A percentile compares a stretch with the other conserved stretches of the same genome.
phyloP scores from a whole-genome alignment of 1,140 invertebrate species.

The Tyrophagus putrescentiae region DNA sequence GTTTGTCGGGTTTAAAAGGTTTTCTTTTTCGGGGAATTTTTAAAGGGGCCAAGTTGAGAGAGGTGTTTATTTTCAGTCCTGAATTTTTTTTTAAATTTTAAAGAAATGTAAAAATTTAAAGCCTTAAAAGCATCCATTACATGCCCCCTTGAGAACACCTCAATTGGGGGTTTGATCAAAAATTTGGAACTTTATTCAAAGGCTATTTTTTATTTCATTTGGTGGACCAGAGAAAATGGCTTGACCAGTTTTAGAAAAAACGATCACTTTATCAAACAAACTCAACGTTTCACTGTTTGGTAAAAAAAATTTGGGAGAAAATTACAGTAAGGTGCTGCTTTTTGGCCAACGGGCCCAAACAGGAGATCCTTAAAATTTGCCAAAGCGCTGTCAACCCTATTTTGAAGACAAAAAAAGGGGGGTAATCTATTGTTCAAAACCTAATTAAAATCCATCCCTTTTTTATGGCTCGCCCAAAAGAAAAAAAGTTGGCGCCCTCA shows the following conservation, averaged over 20 bases:
- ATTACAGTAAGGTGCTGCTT: conserved; percentile 18
- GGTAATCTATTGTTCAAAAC: no score
- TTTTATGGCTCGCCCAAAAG: conserved; percentile 18
- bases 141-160: background rate
- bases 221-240: conserved; percentile 30
- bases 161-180: background rate
- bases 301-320: conserved; percentile 21
- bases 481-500: conserved; percentile 2
- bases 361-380: background rate
- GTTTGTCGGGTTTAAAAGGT: no score
- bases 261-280: conserved; percentile 21
- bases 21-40: no score
- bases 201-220: conserved; percentile 7
- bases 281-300: conserved; percentile 21
- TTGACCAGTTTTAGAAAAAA: conserved; percentile 24
- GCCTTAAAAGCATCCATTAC: background rate
- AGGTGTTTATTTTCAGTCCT: no score
- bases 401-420: no score
- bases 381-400: conserved; percentile 14
- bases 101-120: background rate
- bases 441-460: no score
- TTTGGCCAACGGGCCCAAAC: background rate
- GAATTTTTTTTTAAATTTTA: no score
- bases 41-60: no score
- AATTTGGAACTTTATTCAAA: background rate